phyloP scores from a whole-genome alignment of 2,888 invertebrate species.

The Stramonita haemastoma region DNA sequence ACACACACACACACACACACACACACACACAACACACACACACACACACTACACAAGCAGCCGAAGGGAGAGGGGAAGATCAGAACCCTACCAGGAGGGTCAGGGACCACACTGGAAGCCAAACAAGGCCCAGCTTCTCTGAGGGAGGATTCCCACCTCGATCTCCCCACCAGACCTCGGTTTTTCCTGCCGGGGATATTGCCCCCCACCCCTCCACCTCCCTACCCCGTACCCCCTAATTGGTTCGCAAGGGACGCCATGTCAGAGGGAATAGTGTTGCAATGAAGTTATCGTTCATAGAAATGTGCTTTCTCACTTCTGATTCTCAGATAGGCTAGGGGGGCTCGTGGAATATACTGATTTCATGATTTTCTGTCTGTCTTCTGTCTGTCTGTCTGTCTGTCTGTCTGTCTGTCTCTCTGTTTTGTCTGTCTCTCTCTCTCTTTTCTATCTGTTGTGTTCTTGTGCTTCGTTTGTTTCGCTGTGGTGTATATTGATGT shows the following conservation, averaged over 20 bases:
- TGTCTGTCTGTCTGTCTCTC: no score
- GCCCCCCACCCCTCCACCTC: not conserved
- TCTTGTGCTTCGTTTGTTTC: no score
- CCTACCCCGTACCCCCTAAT: not conserved
- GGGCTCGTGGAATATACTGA: not conserved
- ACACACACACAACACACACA: not conserved
- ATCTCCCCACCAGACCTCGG: not conserved
- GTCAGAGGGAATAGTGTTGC: not conserved
- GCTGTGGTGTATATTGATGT: no score
- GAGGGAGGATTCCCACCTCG: not conserved
- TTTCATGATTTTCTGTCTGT: no score
- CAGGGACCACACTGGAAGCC: constrained; percentile 38
- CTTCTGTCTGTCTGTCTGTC: no score
- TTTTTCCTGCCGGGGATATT: no score
- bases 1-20: not conserved
- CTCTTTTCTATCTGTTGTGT: no score
- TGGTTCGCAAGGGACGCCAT: constrained; percentile 34
- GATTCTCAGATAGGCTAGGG: not conserved
- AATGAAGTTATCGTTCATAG: constrained; percentile 38
- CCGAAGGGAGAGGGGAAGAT: no score
- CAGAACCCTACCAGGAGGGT: not conserved
- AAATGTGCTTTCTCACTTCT: constrained; percentile 34
- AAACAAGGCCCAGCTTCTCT: not conserved
- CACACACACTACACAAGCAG: not conserved
- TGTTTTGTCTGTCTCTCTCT: no score